Percentiles rank a stretch among this genome's conserved stretches.
Conservation (phyloP, 2,797 vertebrate species). For the Danio tinwini region DNA sequence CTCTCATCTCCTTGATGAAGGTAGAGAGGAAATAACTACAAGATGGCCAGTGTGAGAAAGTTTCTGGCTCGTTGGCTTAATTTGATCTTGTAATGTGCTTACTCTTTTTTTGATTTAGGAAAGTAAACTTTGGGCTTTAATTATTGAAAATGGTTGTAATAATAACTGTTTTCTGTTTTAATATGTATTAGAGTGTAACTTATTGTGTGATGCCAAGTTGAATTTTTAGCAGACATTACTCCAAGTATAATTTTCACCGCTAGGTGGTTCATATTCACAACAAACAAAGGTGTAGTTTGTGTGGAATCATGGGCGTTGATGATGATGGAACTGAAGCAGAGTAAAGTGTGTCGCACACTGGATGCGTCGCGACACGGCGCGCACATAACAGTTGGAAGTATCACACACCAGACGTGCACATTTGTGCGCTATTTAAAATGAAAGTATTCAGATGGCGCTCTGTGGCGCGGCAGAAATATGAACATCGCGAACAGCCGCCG, state of each 20-base stretch:
- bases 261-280: too few species aligned
- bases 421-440: too few species aligned
- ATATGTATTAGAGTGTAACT: background rate
- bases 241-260: background rate
- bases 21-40: constrained; percentile 68
- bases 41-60: constrained; percentile 3
- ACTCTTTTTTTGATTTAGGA: background rate
- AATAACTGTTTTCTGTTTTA: background rate
- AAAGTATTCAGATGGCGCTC: too few species aligned
- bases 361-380: too few species aligned
- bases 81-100: background rate
- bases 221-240: background rate
- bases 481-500: too few species aligned
- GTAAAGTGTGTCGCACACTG: too few species aligned
- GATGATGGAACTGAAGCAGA: too few species aligned
- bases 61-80: background rate
- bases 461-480: too few species aligned
- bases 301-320: too few species aligned
- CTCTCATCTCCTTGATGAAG: constrained; percentile 62
- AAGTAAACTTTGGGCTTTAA: background rate
- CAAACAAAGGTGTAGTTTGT: too few species aligned
- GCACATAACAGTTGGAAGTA: too few species aligned
- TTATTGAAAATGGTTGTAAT: background rate
- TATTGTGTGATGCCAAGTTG: background rate
- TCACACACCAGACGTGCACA: too few species aligned